These are phyloP conservation scores for Ochotona princeps DNA, from an alignment of 2,113 vertebrate genomes.

Conservation along the genomic window DNA sequence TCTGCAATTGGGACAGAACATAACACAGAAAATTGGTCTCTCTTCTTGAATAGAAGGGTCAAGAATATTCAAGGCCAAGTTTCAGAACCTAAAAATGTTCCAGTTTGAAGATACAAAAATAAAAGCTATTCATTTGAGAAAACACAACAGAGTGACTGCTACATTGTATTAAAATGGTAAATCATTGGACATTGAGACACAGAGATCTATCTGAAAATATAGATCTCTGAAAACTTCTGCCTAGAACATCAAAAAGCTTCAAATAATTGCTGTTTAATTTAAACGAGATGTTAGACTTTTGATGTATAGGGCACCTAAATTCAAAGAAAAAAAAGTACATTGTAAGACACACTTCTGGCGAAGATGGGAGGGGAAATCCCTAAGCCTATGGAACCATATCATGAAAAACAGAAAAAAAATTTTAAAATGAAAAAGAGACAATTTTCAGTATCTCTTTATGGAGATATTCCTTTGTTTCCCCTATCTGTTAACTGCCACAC, in stretches of 20 bases:
- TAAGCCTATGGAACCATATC: too few species aligned
- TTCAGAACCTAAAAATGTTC: background rate
- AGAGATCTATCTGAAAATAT: background rate
- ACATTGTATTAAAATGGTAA: background rate
- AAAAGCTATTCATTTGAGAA: background rate
- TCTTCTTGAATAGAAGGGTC: background rate
- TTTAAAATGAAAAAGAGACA: too few species aligned
- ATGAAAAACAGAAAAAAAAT: too few species aligned
- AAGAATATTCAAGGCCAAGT: background rate
- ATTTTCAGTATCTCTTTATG: too few species aligned
- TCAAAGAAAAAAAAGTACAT: background rate
- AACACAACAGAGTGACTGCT: background rate
- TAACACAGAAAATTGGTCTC: background rate
- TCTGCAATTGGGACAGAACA: background rate
- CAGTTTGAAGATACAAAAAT: background rate
- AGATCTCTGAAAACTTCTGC: background rate
- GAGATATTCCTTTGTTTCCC: background rate
- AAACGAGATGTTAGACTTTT: background rate
- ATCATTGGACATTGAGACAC: background rate
- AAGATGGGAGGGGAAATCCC: too few species aligned
- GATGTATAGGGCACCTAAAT: background rate
- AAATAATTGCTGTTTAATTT: background rate
- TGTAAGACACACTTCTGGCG: background rate
- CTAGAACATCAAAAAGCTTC: background rate
- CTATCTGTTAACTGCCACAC: background rate